Evolutionary conservation across 2,888 invertebrate genomes (phyloP).

Genomic region (Ellobium chinense): DNA sequence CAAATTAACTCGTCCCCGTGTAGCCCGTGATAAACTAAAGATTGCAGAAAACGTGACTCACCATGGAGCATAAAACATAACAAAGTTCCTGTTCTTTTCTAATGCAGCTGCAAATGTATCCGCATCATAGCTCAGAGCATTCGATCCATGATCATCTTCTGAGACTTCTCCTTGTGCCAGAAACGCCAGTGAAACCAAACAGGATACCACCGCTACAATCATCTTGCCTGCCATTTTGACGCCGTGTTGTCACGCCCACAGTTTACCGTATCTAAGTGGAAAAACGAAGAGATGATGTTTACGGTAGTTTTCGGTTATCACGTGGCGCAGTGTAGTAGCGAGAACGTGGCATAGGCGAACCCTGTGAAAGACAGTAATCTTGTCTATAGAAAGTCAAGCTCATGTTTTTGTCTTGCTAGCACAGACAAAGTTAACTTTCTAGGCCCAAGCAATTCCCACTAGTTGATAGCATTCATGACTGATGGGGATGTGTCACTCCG

Average conservation of each 20-base stretch:
- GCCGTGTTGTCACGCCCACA: constrained; percentile 31
- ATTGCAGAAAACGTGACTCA: too few relatives aligned
- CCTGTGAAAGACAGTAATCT: too few relatives aligned
- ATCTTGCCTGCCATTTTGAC: constrained; percentile 39
- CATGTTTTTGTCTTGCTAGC: too few relatives aligned
- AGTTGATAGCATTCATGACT: too few relatives aligned
- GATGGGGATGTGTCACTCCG: too few relatives aligned
- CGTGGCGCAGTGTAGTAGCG: background rate
- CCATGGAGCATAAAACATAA: constrained; percentile 78
- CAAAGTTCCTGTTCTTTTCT: constrained; percentile 63
- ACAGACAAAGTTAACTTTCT: too few relatives aligned
- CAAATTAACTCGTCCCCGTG: too few relatives aligned
- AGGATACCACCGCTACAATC: background rate
- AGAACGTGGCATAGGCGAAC: background rate
- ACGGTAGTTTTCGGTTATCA: background rate
- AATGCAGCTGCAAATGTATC: constrained; percentile 61
- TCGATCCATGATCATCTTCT: constrained; percentile 61
- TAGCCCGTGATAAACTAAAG: too few relatives aligned
- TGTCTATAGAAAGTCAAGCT: too few relatives aligned
- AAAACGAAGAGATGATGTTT: background rate
- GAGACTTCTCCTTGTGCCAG: background rate
- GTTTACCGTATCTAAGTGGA: constrained; percentile 5
- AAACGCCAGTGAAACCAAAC: constrained; percentile 8
- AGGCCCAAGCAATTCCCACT: too few relatives aligned
- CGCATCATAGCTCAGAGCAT: constrained; percentile 56